Evolutionary conservation across 2,888 invertebrate species (phyloP).

Genomic region (Nasonia oneida): DNA sequence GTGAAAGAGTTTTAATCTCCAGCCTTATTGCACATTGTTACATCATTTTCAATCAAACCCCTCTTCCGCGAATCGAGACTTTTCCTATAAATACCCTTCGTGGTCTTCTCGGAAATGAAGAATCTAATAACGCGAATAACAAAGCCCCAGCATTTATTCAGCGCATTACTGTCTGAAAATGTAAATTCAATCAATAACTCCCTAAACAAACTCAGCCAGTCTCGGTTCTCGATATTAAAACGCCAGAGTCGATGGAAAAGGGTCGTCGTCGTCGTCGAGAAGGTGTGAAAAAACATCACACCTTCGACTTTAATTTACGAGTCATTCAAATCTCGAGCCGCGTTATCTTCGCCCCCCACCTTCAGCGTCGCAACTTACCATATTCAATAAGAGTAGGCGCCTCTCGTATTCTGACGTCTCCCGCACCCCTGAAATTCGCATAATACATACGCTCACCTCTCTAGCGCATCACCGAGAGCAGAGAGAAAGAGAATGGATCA

Average conservation of each 20-base stretch:
- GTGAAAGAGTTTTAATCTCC: too few relatives aligned
- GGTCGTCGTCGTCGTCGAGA: neutral
- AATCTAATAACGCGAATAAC: neutral
- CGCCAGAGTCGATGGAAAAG: constrained; percentile 27
- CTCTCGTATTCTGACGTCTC: constrained; percentile 43
- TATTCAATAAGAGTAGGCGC: constrained; percentile 56
- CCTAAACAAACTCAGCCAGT: constrained; percentile 35
- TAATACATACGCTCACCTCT: constrained; percentile 21
- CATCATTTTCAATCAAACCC: neutral
- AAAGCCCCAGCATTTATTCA: neutral
- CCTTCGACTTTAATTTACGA: constrained; percentile 52
- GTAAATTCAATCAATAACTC: constrained; percentile 42
- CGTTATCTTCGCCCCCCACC: constrained; percentile 49
- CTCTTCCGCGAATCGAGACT: neutral
- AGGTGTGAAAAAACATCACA: constrained; percentile 26
- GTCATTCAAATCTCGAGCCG: constrained; percentile 52
- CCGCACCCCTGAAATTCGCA: constrained; percentile 38
- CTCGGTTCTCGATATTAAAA: constrained; percentile 44
- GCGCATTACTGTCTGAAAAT: neutral
- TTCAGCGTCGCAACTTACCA: constrained; percentile 44
- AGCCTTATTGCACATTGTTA: neutral
- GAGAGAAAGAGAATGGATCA: constrained; percentile 39
- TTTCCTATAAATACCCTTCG: neutral
- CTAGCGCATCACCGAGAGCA: neutral
- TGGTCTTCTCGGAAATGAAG: neutral